phyloP scores from a whole-genome alignment of 2,797 vertebrate species.

The Acridotheres tristis region DNA sequence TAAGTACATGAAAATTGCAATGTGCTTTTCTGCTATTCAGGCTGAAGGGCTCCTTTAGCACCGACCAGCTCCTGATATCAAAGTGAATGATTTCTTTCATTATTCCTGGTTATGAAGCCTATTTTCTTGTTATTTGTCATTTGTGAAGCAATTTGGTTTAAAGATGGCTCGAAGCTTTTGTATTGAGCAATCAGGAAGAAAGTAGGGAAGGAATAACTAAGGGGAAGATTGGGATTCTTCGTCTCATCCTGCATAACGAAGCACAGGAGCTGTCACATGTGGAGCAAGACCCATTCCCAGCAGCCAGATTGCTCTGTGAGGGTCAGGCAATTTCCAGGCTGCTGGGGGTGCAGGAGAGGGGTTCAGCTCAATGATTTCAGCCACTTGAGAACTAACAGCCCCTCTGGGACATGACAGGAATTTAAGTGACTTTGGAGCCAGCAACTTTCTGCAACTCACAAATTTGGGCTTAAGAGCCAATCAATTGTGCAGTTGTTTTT shows the following conservation, averaged over 20 bases:
- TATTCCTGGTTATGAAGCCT: conserved; percentile 70
- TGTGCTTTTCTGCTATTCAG: conserved; percentile 65
- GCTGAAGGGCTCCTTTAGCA: conserved; percentile 57
- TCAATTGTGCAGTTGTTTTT: conserved; percentile 30
- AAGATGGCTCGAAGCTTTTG: conserved; percentile 60
- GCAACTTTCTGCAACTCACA: conserved; percentile 9
- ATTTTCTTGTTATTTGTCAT: conserved; percentile 76
- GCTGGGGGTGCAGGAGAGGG: not conserved
- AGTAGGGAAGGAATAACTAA: conserved; percentile 51
- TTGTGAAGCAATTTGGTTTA: conserved; percentile 69
- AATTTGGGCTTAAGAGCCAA: conserved; percentile 28
- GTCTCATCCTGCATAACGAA: not conserved
- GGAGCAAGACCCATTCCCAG: not conserved
- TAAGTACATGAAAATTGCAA: conserved; percentile 72
- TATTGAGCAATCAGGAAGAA: conserved; percentile 51
- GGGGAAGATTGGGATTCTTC: conserved; percentile 13
- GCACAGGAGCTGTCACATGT: not conserved
- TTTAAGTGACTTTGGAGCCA: not conserved
- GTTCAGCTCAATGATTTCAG: not conserved
- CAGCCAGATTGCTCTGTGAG: not conserved
- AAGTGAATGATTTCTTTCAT: conserved; percentile 67
- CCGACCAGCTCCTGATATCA: conserved; percentile 39
- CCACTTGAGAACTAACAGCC: not conserved
- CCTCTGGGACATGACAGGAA: not conserved
- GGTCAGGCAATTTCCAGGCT: not conserved